These are phyloP conservation scores for Platysternon megacephalum DNA, from an alignment of 2,113 vertebrate species.

Conservation along the genomic window DNA sequence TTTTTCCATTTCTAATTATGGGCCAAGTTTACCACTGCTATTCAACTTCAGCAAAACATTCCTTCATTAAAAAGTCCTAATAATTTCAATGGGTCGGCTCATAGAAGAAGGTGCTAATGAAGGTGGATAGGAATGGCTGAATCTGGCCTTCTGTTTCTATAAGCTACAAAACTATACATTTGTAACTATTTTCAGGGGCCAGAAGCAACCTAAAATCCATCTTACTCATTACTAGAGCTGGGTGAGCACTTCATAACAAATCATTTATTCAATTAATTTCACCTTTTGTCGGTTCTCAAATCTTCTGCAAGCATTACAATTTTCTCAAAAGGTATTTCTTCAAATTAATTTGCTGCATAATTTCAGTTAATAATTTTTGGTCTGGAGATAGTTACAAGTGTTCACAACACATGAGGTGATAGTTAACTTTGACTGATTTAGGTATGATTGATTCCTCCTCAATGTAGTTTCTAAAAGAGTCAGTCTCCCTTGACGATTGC, in stretches of 20 bases:
- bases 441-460: neutral
- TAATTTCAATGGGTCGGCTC: neutral
- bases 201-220: neutral
- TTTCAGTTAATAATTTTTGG: slow-evolving; percentile 49
- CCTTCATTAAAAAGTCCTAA: neutral
- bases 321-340: slow-evolving; percentile 44
- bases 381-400: slow-evolving; percentile 41
- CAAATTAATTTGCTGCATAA: slow-evolving; percentile 44
- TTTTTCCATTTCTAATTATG: neutral
- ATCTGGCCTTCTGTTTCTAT: neutral
- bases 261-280: slow-evolving; percentile 33
- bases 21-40: neutral
- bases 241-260: slow-evolving; percentile 21
- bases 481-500: neutral
- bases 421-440: slow-evolving; percentile 30
- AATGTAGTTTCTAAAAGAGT: neutral
- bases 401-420: slow-evolving; percentile 32
- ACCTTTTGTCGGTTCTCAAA: slow-evolving; percentile 11
- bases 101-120: neutral
- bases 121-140: neutral
- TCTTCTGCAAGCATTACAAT: slow-evolving; percentile 21
- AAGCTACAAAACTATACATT: neutral
- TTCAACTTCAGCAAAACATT: neutral
- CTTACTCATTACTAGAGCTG: neutral
- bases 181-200: neutral